Evolutionary conservation across 2,888 invertebrate species (phyloP), one percentile per base, ranked within the genome.

Genomic region (Choreutis nemorana): DNA sequence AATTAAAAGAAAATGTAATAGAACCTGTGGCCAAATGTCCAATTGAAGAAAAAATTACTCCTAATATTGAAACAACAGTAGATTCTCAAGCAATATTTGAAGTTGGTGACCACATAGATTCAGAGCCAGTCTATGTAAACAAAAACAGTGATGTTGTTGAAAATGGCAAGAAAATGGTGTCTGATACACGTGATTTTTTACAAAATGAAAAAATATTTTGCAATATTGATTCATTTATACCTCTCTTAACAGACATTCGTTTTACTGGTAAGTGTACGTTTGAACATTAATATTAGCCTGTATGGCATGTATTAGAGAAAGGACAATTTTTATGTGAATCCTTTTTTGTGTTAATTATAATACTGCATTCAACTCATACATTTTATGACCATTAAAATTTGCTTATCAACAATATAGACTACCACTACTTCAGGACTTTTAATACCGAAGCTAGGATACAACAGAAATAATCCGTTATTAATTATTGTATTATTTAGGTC

Each of bases 141-240:
- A 7, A 14, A 5, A 14, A 30, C 2, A 14, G n/a, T 26, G 14
- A 22, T 5, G 8, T 8, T 8, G 23, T 23, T 18, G 23, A 9
- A 26, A 14, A 26, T 8, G 15, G n/a, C 8, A 26, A 26, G 14
- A 20, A 11, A 28, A 39, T 70, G 28, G 42, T 57, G 1, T 45
- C 55, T 2, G 61, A 60, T 2, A 75, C 77, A 3, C 61, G 71
- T 37, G 56, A 67, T 45, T 78, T 80, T 51, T 65, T 80, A 33
- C 63, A 67, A 31, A 78, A 79, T 18, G 81, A 79, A 34, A 81
- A 81, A 47, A 75, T 75, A 8, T 82, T 71, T 35, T 73, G 72
- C 34, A 56, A 64, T 27, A 39, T 65, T 1, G 64, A 72, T 37
- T 47, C 58, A 2, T 75, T 57, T 42, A 45, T 71, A 24, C 75